These are phyloP conservation scores for Patella caerulea DNA, from an alignment of 2,888 invertebrate species.

Conservation along the genomic window DNA sequence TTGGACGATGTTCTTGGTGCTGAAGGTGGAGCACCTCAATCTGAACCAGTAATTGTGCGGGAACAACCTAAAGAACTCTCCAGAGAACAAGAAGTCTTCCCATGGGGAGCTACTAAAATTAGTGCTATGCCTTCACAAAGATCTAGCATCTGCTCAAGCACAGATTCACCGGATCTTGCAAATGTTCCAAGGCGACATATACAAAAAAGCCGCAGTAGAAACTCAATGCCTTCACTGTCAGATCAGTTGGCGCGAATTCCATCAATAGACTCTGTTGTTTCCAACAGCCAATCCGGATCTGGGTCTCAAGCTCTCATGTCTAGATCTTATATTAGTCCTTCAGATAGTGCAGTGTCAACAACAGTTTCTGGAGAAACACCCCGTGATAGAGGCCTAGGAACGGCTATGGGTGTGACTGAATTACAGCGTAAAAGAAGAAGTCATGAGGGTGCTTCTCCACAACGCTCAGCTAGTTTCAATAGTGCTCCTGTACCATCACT, in stretches of 20 bases:
- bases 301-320: conserved; percentile 15
- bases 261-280: conserved; percentile 44
- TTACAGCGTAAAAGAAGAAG: not conserved
- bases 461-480: conserved; percentile 15
- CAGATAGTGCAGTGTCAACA: not conserved
- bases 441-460: conserved; percentile 18
- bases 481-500: conserved; percentile 48
- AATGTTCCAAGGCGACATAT: conserved; percentile 16
- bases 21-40: conserved; percentile 31
- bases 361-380: conserved; percentile 11
- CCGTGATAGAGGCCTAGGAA: conserved; percentile 36
- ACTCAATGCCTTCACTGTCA: conserved; percentile 27
- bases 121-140: not conserved
- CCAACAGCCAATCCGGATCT: conserved; percentile 18
- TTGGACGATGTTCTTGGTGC: conserved; percentile 31
- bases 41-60: conserved; percentile 31
- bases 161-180: conserved; percentile 11
- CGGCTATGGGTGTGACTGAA: conserved; percentile 29
- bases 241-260: conserved; percentile 44
- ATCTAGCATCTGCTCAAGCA: not conserved
- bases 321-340: not conserved
- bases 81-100: conserved; percentile 37
- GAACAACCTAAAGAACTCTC: not conserved
- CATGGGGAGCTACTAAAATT: conserved; percentile 32
- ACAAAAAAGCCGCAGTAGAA: conserved; percentile 12